These are phyloP conservation scores for Nebria brevicollis DNA, from an alignment of 2,888 invertebrate genomes.

Conservation along the genomic window DNA sequence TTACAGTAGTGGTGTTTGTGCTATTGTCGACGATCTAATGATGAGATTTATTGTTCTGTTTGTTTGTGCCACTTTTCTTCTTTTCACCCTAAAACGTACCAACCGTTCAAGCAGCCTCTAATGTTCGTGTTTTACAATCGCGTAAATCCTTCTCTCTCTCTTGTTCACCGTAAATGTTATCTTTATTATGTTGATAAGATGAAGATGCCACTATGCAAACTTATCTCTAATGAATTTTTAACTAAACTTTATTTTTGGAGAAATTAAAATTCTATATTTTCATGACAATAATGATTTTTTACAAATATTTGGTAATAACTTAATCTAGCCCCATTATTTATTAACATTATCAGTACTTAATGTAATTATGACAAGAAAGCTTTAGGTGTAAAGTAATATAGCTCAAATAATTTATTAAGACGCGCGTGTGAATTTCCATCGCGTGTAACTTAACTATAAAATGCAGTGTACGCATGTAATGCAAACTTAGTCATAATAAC, in stretches of 20 bases:
- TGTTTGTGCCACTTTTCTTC: conserved; percentile 2
- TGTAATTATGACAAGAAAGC: neutral
- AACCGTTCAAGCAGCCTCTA: neutral
- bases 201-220: too few relatives aligned
- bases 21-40: conserved; percentile 16
- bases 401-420: neutral
- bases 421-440: neutral
- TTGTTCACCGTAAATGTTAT: too few relatives aligned
- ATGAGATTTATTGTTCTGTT: conserved; percentile 14
- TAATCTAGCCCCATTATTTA: neutral
- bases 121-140: neutral
- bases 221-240: too few relatives aligned
- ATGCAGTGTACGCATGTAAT: too few relatives aligned
- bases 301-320: neutral
- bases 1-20: neutral
- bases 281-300: too few relatives aligned
- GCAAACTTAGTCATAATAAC: too few relatives aligned
- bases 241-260: too few relatives aligned
- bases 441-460: neutral
- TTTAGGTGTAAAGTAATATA: neutral
- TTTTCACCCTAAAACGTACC: neutral
- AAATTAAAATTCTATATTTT: too few relatives aligned
- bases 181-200: too few relatives aligned
- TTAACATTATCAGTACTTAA: neutral
- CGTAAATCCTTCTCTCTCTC: neutral